Percentiles rank a stretch among this genome's conserved stretches.
Evolutionary conservation across 2,888 invertebrate genomes (phyloP).

Genomic region (Cantharis flavilabris): DNA sequence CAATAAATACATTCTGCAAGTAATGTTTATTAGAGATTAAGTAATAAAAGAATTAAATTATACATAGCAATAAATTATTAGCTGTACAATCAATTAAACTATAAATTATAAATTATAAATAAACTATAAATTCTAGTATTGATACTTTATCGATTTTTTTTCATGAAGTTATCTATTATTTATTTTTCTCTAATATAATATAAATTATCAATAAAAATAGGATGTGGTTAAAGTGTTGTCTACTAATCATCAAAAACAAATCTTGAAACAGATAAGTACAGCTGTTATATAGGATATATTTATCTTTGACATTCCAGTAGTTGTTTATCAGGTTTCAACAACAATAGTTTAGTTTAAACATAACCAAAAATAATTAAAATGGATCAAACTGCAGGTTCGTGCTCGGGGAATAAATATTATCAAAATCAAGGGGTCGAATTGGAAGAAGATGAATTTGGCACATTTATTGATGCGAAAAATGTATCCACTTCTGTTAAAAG

Average conservation of each 20-base stretch:
- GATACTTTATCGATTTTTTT: not conserved
- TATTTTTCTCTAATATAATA: not conserved
- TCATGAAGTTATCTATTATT: not conserved
- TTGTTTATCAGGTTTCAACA: not conserved
- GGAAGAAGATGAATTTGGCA: constrained; percentile 50
- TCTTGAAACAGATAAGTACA: not conserved
- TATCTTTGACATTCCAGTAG: not conserved
- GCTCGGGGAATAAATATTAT: not conserved
- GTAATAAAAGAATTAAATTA: too few relatives aligned
- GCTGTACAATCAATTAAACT: not conserved
- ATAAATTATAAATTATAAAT: not conserved
- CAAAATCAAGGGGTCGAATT: constrained; percentile 40
- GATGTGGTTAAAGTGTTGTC: not conserved
- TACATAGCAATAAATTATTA: too few relatives aligned
- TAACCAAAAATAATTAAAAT: not conserved
- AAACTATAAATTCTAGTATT: not conserved
- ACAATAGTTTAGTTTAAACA: not conserved
- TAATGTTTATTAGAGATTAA: too few relatives aligned
- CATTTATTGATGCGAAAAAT: constrained; percentile 44
- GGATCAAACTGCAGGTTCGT: not conserved
- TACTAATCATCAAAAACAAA: not conserved
- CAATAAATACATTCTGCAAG: too few relatives aligned
- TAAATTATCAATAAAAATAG: not conserved
- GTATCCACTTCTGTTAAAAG: constrained; percentile 59
- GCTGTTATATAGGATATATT: not conserved